phyloP scores from a whole-genome alignment of 2,113 vertebrate genomes.

The Heterochromis multidens region DNA sequence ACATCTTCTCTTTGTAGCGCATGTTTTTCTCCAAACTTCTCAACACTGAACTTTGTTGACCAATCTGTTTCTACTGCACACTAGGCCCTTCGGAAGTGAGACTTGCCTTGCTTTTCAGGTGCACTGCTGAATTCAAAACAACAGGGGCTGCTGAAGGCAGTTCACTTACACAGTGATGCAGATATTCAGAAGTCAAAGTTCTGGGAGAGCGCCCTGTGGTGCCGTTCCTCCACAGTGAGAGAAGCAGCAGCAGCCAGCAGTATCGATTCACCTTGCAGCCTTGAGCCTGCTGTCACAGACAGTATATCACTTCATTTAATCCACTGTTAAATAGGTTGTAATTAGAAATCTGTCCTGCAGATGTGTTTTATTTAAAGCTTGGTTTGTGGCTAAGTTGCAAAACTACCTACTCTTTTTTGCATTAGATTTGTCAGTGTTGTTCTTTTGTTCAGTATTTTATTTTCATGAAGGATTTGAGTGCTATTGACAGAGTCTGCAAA shows the following conservation, averaged over 20 bases:
- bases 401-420: not conserved
- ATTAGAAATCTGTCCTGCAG: constrained; percentile 57
- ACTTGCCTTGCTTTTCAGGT: constrained; percentile 66
- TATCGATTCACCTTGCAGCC: constrained; percentile 61
- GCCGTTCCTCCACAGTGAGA: not conserved
- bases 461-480: constrained; percentile 31
- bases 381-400: constrained; percentile 26
- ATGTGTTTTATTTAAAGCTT: constrained; percentile 48
- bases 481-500: constrained; percentile 46
- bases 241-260: constrained; percentile 16
- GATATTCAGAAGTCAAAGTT: constrained; percentile 79
- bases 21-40: constrained; percentile 1
- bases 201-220: constrained; percentile 25
- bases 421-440: not conserved
- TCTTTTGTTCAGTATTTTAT: constrained; percentile 1
- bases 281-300: constrained; percentile 60
- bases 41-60: not conserved
- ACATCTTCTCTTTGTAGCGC: not conserved
- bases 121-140: constrained; percentile 84
- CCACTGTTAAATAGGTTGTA: constrained; percentile 66
- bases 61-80: not conserved
- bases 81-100: not conserved
- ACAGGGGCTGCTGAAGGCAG: constrained; percentile 84
- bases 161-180: constrained; percentile 84
- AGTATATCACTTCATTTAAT: constrained; percentile 69